These are phyloP conservation scores for Ateles fusciceps DNA, from an alignment of 2,797 vertebrate genomes.

Conservation along the genomic window DNA sequence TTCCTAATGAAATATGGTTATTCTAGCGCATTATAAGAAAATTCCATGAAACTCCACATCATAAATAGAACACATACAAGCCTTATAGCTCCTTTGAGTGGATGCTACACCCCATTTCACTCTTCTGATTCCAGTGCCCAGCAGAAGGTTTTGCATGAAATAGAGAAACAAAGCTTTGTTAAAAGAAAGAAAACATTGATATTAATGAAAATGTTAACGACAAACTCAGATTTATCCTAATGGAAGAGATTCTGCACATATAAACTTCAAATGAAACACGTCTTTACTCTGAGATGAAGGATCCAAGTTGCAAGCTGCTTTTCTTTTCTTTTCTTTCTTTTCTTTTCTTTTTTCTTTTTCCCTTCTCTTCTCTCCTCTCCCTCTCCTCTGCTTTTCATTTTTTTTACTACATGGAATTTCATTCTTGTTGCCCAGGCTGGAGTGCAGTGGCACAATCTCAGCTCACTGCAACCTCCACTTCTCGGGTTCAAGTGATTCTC, in stretches of 20 bases:
- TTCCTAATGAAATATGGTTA: not conserved
- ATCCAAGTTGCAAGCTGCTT: not conserved
- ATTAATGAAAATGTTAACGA: not conserved
- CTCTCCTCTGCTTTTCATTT: too few relatives aligned
- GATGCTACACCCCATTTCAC: not conserved
- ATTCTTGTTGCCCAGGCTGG: too few relatives aligned
- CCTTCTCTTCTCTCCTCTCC: too few relatives aligned
- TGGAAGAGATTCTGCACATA: not conserved
- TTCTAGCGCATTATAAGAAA: not conserved
- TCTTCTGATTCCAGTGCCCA: rapidly evolving
- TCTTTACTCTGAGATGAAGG: not conserved
- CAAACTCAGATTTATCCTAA: not conserved
- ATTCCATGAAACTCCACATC: not conserved
- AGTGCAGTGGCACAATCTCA: too few relatives aligned
- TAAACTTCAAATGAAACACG: not conserved
- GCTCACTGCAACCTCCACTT: too few relatives aligned
- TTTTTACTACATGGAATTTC: too few relatives aligned
- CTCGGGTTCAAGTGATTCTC: too few relatives aligned
- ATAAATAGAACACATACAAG: not conserved
- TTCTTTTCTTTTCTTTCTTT: too few relatives aligned
- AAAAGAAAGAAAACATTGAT: not conserved
- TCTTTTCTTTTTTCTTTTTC: too few relatives aligned
- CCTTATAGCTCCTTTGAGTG: not conserved
- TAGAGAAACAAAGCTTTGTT: not conserved
- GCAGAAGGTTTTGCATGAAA: not conserved